phyloP scores from a whole-genome alignment of 2,797 vertebrate genomes.

The Paguma larvata region DNA sequence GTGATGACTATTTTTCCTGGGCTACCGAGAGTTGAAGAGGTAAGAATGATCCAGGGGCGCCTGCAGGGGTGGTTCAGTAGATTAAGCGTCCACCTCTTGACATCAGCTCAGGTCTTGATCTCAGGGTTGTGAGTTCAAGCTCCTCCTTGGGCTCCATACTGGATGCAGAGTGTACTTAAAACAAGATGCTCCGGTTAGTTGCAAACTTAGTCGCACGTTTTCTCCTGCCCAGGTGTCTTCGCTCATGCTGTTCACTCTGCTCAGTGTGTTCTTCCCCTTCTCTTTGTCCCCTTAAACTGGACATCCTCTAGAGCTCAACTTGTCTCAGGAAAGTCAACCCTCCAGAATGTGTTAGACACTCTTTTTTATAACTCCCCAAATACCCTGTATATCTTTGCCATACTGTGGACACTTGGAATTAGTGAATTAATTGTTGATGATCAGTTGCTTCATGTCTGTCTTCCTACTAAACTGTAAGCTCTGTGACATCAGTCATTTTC shows the following conservation, averaged over 20 bases:
- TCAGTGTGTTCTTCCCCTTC: not conserved
- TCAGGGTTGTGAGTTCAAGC: no score
- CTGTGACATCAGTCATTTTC: not conserved
- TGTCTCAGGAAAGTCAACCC: not conserved
- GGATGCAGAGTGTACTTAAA: no score
- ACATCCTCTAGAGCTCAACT: not conserved
- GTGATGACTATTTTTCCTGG: constrained; percentile 23
- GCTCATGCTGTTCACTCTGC: constrained; percentile 9
- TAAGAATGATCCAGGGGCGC: not conserved
- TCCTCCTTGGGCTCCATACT: no score
- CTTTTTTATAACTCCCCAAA: not conserved
- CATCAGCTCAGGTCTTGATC: no score
- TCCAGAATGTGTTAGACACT: not conserved
- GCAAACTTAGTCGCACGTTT: not conserved
- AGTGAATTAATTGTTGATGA: not conserved
- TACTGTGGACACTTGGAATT: not conserved
- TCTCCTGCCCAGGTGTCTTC: not conserved
- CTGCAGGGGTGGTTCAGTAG: no score
- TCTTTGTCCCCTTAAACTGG: not conserved
- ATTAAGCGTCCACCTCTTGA: no score
- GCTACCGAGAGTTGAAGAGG: not conserved
- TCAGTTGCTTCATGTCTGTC: not conserved
- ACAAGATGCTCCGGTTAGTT: not conserved
- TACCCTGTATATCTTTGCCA: not conserved
- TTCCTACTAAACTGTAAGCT: not conserved